Conservation (phyloP, 2,113 vertebrate genomes). For the Nesoenas mayeri region DNA sequence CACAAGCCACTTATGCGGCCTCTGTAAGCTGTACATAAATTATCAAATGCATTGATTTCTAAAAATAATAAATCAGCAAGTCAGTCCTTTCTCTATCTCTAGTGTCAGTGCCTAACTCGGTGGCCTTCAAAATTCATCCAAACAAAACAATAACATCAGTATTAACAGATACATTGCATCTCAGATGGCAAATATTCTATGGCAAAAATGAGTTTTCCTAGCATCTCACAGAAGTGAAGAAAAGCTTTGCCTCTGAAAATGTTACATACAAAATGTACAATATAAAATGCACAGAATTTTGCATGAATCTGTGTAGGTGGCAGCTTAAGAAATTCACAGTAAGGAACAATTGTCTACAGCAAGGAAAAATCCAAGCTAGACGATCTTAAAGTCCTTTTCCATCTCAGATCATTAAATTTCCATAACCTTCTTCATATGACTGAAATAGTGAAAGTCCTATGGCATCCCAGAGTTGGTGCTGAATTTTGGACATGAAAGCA, state of each 20-base stretch:
- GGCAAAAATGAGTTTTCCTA: slow-evolving; percentile 51
- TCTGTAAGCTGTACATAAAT: slow-evolving; percentile 53
- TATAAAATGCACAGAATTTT: slow-evolving; percentile 48
- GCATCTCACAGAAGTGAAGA: not conserved
- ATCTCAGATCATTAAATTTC: not conserved
- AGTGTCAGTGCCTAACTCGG: not conserved
- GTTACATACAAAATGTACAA: slow-evolving; percentile 42
- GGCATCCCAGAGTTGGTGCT: not conserved
- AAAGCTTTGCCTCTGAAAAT: slow-evolving; percentile 45
- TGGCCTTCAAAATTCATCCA: slow-evolving; percentile 26
- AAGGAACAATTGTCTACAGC: slow-evolving; percentile 43
- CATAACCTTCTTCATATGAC: not conserved
- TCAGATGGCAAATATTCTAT: slow-evolving; percentile 43
- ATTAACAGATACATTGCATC: slow-evolving; percentile 6
- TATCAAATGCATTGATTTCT: slow-evolving; percentile 62
- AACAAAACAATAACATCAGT: not conserved
- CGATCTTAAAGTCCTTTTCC: not conserved
- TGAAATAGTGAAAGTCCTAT: not conserved
- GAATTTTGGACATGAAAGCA: not conserved
- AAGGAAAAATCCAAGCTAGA: slow-evolving; percentile 25
- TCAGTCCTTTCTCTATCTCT: not conserved
- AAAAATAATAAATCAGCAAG: slow-evolving; percentile 53
- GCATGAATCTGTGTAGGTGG: slow-evolving; percentile 58
- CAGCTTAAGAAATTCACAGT: slow-evolving; percentile 59
- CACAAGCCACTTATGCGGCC: not conserved